Percentiles rank a stretch among this genome's conserved stretches.
Evolutionary conservation across 2,113 vertebrate species (phyloP).

Genomic region (Brachionichthys hirsutus): DNA sequence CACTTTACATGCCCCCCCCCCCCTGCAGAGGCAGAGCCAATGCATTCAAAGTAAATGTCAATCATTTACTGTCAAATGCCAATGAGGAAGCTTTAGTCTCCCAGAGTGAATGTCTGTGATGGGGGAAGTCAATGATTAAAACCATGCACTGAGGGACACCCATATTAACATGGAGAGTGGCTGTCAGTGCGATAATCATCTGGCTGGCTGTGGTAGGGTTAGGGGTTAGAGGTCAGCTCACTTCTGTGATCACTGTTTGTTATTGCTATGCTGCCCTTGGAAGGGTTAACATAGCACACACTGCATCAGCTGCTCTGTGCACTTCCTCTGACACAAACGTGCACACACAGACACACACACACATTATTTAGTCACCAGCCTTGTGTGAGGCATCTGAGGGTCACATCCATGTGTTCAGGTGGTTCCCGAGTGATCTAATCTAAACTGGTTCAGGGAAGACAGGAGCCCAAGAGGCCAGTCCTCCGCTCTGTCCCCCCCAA

Average conservation of each 20-base stretch:
- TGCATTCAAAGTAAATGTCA: slow-evolving; percentile 61
- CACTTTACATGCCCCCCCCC: slow-evolving; percentile 38
- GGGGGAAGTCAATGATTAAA: slow-evolving; percentile 69
- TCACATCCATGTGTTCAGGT: slow-evolving; percentile 71
- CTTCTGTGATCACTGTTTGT: slow-evolving; percentile 81
- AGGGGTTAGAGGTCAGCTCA: slow-evolving; percentile 71
- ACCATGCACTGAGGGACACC: slow-evolving; percentile 40
- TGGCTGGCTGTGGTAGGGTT: slow-evolving; percentile 45
- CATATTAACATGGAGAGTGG: slow-evolving; percentile 27
- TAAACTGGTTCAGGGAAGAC: slow-evolving; percentile 63
- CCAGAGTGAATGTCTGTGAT: slow-evolving; percentile 52
- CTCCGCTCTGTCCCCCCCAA: no score
- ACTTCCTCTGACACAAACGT: slow-evolving; percentile 53
- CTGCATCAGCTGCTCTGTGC: slow-evolving; percentile 60
- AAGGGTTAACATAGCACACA: slow-evolving; percentile 78
- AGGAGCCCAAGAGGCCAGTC: no score
- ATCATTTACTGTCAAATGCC: slow-evolving; percentile 75
- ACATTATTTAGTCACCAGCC: background rate
- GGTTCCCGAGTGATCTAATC: slow-evolving; percentile 61
- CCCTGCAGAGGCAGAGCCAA: slow-evolving; percentile 48
- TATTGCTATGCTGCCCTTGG: slow-evolving; percentile 81
- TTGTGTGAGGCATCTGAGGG: slow-evolving; percentile 43
- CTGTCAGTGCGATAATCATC: slow-evolving; percentile 69
- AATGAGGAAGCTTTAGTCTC: slow-evolving; percentile 65
- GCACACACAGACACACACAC: slow-evolving; percentile 13